A percentile compares a stretch with the other conserved stretches of the same genome.
Conservation (phyloP, 2,888 invertebrate genomes). For the Tyria jacobaeae region DNA sequence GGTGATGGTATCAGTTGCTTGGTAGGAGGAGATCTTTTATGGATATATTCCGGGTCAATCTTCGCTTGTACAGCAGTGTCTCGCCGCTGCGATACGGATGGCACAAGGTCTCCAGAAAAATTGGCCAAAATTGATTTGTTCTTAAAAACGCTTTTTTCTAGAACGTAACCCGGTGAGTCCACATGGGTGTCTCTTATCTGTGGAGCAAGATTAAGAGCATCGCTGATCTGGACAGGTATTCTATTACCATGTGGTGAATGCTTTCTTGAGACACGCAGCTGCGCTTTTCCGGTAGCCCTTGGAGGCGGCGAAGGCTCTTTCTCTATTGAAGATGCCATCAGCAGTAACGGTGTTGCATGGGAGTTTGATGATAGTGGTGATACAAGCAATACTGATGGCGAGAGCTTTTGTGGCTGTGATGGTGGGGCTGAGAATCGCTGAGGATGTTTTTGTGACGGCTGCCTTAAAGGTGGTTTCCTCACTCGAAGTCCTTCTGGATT, state of each 20-base stretch:
- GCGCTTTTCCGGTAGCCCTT: background rate
- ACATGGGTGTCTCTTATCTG: background rate
- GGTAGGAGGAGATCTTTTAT: background rate
- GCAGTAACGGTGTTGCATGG: background rate
- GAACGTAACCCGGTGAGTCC: background rate
- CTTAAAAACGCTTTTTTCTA: background rate
- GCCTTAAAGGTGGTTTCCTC: background rate
- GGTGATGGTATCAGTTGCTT: background rate
- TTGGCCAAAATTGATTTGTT: conserved; percentile 5
- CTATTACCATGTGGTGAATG: background rate
- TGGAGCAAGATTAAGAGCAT: background rate
- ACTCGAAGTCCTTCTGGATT: background rate
- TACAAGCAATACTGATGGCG: background rate
- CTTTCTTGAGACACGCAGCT: background rate
- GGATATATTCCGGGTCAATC: background rate
- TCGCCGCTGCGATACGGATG: background rate
- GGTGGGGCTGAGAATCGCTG: background rate
- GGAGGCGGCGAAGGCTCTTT: background rate
- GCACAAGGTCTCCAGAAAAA: background rate
- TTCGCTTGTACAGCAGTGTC: background rate
- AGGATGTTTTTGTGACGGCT: background rate
- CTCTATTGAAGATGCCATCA: background rate
- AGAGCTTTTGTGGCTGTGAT: background rate
- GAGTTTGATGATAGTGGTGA: conserved; percentile 4
- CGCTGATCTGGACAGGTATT: background rate